Conservation (phyloP, 2,888 invertebrate genomes). For the Homarus gammarus region DNA sequence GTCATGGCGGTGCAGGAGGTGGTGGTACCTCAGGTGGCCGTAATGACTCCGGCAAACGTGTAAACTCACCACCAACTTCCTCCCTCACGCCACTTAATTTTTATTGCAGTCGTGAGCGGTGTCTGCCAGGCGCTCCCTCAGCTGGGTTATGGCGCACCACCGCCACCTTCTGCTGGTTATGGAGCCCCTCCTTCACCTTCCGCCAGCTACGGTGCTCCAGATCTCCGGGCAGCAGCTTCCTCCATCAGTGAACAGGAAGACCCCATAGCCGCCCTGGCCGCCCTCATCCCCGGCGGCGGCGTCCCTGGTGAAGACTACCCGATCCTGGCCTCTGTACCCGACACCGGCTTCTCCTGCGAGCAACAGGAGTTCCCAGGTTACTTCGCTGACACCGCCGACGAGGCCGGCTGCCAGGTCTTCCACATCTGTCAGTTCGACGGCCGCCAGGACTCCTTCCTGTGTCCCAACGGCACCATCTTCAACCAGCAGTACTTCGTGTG, state of each 20-base stretch:
- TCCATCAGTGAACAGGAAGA: constrained; percentile 3
- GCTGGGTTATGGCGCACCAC: not conserved
- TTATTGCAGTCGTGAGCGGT: constrained; percentile 16
- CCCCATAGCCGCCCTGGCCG: constrained; percentile 21
- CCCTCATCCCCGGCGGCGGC: constrained; percentile 26
- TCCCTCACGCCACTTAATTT: too few species aligned
- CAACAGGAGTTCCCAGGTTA: constrained; percentile 61
- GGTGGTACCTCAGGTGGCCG: too few species aligned
- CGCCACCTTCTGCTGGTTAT: constrained; percentile 17
- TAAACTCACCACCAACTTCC: too few species aligned
- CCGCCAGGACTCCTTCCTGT: constrained; percentile 58
- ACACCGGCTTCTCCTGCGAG: too few species aligned
- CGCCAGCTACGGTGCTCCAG: constrained; percentile 33
- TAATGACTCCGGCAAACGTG: too few species aligned
- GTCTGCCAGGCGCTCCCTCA: not conserved
- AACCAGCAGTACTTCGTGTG: constrained; percentile 70
- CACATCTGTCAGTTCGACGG: constrained; percentile 69
- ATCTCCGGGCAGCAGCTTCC: constrained; percentile 31
- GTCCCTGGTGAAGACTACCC: too few species aligned
- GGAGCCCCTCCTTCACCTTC: constrained; percentile 37
- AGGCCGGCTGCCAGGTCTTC: constrained; percentile 67
- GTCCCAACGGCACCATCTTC: constrained; percentile 71
- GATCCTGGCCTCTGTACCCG: too few species aligned
- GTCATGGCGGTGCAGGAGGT: too few species aligned
- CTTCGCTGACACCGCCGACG: constrained; percentile 64